Evolutionary conservation across 2,113 vertebrate species (phyloP).

Genomic region (Myxocyprinus asiaticus): DNA sequence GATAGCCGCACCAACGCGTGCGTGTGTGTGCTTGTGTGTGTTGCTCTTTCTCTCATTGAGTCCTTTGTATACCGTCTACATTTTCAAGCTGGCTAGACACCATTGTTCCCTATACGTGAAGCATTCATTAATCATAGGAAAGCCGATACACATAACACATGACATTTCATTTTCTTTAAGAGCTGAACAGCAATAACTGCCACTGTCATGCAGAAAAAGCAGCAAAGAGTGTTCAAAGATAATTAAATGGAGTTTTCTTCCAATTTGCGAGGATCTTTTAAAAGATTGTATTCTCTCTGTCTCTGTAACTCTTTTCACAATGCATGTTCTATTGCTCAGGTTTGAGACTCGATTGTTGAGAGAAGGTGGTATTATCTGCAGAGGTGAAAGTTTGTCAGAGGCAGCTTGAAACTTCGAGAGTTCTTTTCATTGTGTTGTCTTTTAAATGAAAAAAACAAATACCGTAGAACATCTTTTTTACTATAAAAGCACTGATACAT

Average conservation of each 20-base stretch:
- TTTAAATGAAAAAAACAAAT: constrained; percentile 24
- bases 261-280: constrained; percentile 27
- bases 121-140: constrained; percentile 33
- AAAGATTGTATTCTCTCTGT: constrained; percentile 16
- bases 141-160: neutral
- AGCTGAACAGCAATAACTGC: constrained; percentile 28
- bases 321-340: constrained; percentile 14
- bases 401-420: constrained; percentile 12
- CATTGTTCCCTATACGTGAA: constrained; percentile 22
- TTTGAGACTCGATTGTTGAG: constrained; percentile 15
- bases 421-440: constrained; percentile 6
- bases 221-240: constrained; percentile 6
- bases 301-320: constrained; percentile 22
- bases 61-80: constrained; percentile 28
- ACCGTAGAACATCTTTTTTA: neutral
- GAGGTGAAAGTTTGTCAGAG: constrained; percentile 25
- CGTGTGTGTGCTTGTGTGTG: neutral
- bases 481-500: neutral
- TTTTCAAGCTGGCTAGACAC: constrained; percentile 14
- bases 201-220: constrained; percentile 18
- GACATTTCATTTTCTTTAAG: constrained; percentile 16
- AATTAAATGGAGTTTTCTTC: constrained; percentile 26
- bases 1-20: no score
- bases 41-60: constrained; percentile 8
- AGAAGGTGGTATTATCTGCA: neutral